Evolutionary conservation across 1,140 invertebrate species (phyloP), one percentile per base, ranked within the genome.

Genomic region (Aphaenogaster floridana): DNA sequence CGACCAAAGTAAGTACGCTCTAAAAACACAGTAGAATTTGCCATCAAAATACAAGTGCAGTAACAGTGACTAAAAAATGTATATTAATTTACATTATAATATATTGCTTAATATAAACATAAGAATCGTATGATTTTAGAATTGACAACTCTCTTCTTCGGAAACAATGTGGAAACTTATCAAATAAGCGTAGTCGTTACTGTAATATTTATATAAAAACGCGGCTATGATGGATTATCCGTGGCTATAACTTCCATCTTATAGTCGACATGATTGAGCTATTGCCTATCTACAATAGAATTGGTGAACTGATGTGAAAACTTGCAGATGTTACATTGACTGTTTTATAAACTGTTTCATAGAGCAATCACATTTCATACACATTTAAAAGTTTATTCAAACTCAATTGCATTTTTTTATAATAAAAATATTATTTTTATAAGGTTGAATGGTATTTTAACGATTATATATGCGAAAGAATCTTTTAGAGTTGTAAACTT

Each of bases 181-280:
- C 28, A 15, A n/a, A n/a, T 54, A 5, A 48, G 15, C 11, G 15
- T 21, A 34, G n/a, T 68, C 13, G 45, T 50, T 64, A 21, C 7
- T 66, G 48, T 9, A 68, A 80, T 80, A 68, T 68, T 80, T 64
- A 54, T 68, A 17, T 52, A 80, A 39, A 59, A 45, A 42, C 7
- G 7, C 11, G n/a, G 59, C 11, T 28, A 45, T 34, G 3, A 21
- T 66, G 21, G 45, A 79, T 79, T 68, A 45, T 66, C 28, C 0
- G 42, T 45, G 28, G 9, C 42, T 68, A 28, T 68, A 79, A 21
- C 17, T 39, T 21, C 11, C 2, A 36, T 15, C 11, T 15, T 36
- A 34, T 28, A 1, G 0, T 1, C 39, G n/a, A 77, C 15, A 34
- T 28, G 39, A 78, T 61, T 59, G 36, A 42, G 8, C 21, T 17